Conservation (phyloP, 2,113 vertebrate species). For the Albula glossodonta region DNA sequence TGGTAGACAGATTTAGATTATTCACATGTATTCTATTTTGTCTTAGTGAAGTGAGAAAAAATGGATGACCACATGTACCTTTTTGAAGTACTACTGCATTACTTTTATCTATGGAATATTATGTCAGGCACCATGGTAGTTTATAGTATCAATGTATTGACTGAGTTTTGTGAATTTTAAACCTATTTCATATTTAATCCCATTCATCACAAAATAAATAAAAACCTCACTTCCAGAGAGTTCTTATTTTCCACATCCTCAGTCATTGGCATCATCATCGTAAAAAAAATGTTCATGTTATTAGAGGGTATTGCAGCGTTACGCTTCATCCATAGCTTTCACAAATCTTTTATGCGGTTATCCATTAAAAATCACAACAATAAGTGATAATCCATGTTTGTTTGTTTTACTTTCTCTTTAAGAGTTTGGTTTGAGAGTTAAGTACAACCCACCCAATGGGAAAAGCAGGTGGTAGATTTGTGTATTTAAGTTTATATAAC, state of each 20-base stretch:
- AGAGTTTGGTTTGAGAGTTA: background rate
- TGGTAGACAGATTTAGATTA: background rate
- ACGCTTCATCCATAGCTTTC: no score
- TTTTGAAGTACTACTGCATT: background rate
- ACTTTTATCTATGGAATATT: background rate
- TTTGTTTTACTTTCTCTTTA: no score
- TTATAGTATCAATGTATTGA: background rate
- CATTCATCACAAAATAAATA: no score
- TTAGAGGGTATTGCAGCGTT: no score
- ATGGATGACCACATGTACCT: background rate
- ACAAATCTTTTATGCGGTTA: no score
- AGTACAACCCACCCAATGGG: background rate
- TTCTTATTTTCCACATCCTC: no score
- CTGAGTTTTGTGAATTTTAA: background rate
- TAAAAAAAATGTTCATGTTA: no score
- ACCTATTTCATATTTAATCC: no score
- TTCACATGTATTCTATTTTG: background rate
- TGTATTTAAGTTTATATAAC: constrained; percentile 55
- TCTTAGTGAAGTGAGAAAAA: background rate
- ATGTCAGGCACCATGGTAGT: background rate
- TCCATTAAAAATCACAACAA: no score
- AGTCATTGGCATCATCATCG: no score
- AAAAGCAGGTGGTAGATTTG: background rate
- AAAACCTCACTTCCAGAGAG: no score
- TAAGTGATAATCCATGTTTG: no score